phyloP scores from a whole-genome alignment of 2,113 vertebrate species.

The Eulemur macaco region DNA sequence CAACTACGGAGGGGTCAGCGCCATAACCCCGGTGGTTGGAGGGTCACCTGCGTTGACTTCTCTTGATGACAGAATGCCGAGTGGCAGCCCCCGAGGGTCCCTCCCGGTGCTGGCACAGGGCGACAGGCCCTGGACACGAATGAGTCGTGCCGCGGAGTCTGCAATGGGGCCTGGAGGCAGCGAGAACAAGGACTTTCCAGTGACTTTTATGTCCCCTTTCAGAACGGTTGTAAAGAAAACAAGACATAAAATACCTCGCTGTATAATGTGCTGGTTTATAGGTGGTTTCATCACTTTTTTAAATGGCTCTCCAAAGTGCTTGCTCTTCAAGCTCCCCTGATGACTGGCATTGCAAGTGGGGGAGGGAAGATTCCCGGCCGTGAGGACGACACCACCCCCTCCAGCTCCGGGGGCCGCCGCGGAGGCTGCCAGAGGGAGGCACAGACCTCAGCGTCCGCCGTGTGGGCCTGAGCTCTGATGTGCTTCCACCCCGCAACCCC shows the following conservation, averaged over 20 bases:
- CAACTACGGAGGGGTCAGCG: too few species aligned
- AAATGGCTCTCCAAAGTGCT: neutral
- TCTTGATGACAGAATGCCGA: neutral
- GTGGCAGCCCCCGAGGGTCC: neutral
- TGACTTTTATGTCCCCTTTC: slow-evolving; percentile 26
- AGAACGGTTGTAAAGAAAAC: slow-evolving; percentile 33
- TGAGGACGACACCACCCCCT: fast-evolving
- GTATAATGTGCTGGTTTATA: slow-evolving; percentile 14
- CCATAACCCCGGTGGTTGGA: too few species aligned
- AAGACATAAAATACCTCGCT: slow-evolving; percentile 39
- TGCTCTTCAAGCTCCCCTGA: neutral
- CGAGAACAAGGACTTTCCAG: neutral
- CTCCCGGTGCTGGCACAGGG: fast-evolving
- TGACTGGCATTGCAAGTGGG: neutral
- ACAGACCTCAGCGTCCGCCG: fast-evolving
- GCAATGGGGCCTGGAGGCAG: neutral
- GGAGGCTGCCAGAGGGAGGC: fast-evolving
- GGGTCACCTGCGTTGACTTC: neutral
- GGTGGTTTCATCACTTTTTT: neutral
- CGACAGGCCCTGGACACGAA: neutral
- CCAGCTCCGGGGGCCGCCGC: fast-evolving
- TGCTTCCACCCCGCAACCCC: fast-evolving
- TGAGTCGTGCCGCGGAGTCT: fast-evolving
- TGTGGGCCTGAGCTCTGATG: fast-evolving
- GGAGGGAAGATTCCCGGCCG: neutral